Base-by-base conservation (phyloP, 1,140 invertebrate species). In the Dendroctonus valens region DNA sequence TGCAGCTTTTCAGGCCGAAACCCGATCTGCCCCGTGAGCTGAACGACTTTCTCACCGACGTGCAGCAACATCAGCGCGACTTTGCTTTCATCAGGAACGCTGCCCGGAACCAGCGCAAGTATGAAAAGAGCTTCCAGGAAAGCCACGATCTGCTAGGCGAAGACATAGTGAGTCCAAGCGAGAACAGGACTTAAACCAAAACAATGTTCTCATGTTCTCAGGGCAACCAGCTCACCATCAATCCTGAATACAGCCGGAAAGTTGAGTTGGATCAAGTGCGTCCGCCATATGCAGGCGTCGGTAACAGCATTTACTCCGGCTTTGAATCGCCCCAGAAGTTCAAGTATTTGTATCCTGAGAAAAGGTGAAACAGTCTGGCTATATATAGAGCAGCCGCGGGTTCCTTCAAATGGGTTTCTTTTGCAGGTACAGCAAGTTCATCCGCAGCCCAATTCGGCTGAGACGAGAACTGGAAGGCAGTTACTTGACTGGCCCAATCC, bases 31-130 rank as follows among this genome's bases (percentile, higher is more conserved):
- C 72, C 7, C 64, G 67, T 15, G 69, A 73, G 58, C 52, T 74
- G 7, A 74, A 74, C 39, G 67, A 72, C 46, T 74, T 73, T 58
- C 53, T 73, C 37, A 55, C 55, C 8, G 59, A 70, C 37, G 73
- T 74, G 8, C 69, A 73, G n/a, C 51, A 70, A n/a, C 67, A 73
- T 50, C 68, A 70, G 54, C 55, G 64, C 8, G 72, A 73, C 48
- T 74, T 74, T 53, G 63, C 55, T 8, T 66, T 64, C 15, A 69
- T 74, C 50, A 59, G 67, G 44, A 42, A 69, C 41, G 64, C 58
- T 7, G 73, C 63, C 2, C 68, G 51, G 59, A 65, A 67, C 59
- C 60, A 52, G 38, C 50, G 58, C 49, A 61, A 61, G 40, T 61
- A 70, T 41, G 41, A 67, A 46, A 58, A 66, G 59, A 41, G 51